Evolutionary conservation across 2,888 invertebrate genomes (phyloP), one percentile per base, ranked within the genome.

Genomic region (Uloborus plumipes): DNA sequence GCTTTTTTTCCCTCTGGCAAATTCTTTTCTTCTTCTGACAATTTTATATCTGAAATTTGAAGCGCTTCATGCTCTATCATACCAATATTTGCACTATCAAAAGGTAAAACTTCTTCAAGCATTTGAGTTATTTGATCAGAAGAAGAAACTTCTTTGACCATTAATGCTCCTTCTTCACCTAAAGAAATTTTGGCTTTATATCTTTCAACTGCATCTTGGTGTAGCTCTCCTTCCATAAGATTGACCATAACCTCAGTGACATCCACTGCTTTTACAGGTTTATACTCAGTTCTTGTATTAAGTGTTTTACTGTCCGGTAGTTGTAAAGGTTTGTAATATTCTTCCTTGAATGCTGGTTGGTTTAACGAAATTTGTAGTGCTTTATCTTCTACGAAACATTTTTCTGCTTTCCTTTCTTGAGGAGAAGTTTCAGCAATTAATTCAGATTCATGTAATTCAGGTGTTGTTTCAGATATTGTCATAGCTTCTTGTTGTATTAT

Each of bases 181-280:
- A 83, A 53, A n/a, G 31, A 20, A 20, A 72, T 9, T n/a, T 59
- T 73, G 4, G 72, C 80, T 50, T 71, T 65, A 18, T 76, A 75
- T 26, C 71, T 75, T 49, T 66, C 53, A 18, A 59, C 64, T 9
- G 31, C 20, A 16, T 67, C 78, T 7, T 18, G 58, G 18, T 70
- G 64, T 15, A 85, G 71, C 18, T 69, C 73, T 14, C 78, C 85
- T 85, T 86, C 86, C 69, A 79, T 80, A 53, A 82, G 51, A 59
- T 70, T 80, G 15, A 71, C 14, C 55, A 83, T 79, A 2, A 71
- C 79, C 75, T 85, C 85, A 59, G 69, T 75, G 3, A 86, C 72
- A 50, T 55, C 70, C 9, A 86, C n/a, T 15, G 85, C 74, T 59
- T 85, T 78, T 31, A 78, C 79, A 51, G 82, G 82, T 39, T 84